phyloP scores from a whole-genome alignment of 2,797 vertebrate species.

The Acipenser oxyrinchus region DNA sequence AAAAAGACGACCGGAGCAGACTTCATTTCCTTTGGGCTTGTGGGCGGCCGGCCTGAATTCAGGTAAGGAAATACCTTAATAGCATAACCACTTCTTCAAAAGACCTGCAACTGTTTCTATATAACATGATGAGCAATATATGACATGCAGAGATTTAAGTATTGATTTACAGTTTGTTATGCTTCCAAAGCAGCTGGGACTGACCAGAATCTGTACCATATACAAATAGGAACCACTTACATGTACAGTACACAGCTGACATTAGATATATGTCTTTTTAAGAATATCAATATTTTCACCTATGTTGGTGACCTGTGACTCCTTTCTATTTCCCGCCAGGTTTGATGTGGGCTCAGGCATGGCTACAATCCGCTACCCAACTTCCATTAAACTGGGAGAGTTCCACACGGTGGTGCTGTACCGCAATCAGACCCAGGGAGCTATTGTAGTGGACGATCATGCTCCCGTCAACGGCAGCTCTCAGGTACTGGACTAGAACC shows the following conservation, averaged over 20 bases:
- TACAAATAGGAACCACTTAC: too few relatives aligned
- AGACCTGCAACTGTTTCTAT: too few relatives aligned
- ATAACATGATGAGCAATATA: too few relatives aligned
- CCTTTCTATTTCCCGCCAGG: conserved; percentile 41
- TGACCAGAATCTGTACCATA: too few relatives aligned
- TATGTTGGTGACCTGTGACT: too few relatives aligned
- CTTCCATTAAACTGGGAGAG: conserved; percentile 74
- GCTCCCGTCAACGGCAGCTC: conserved; percentile 80
- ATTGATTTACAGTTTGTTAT: too few relatives aligned
- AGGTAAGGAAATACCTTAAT: conserved; percentile 55
- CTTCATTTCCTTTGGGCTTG: conserved; percentile 89
- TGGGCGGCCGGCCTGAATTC: conserved; percentile 87
- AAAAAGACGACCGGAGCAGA: conserved; percentile 78
- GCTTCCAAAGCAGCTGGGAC: too few relatives aligned
- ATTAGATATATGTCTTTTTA: too few relatives aligned
- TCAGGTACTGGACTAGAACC: conserved; percentile 60
- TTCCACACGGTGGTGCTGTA: conserved; percentile 85
- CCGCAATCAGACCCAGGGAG: conserved; percentile 84
- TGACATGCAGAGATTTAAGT: too few relatives aligned
- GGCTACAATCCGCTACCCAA: conserved; percentile 90
- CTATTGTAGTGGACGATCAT: conserved; percentile 68
- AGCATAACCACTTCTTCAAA: too few relatives aligned
- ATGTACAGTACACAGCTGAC: too few relatives aligned
- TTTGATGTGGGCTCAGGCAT: conserved; percentile 95
- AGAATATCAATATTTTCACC: too few relatives aligned